Base-by-base conservation (phyloP, 2,888 invertebrate genomes). In the Leptinotarsa peninsularis region DNA sequence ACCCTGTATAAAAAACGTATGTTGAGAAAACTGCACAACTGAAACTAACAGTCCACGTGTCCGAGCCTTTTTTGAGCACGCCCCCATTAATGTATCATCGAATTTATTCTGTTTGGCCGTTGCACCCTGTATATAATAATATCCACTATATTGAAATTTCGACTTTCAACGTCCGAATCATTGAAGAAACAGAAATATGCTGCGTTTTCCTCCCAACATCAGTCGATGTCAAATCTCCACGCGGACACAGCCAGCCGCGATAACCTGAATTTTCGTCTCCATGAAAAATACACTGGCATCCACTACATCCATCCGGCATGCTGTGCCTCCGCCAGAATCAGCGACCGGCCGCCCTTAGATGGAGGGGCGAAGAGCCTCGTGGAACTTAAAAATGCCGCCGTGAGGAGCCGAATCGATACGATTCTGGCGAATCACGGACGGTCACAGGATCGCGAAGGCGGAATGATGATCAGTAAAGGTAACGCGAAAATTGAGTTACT, bases 381-480 rank as follows among this genome's bases (percentile, higher is more conserved):
- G 84, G 88, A 93, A 93, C 91, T 93, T 93, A 93, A 93, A 93
- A 93, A 93, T 93, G 93, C 93, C 93, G 93, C 93, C 93, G 93
- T 92, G 91, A 91, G 91, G 91, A 91, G 91, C 92, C 92, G 93
- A 93, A 93, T 93, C 93, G 92, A 93, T 93, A 93, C 91, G 91
- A 91, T 90, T 86, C 87, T 86, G 84, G 83, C 80, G 77, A 81
- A 90, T 92, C 93, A 93, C 93, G 92, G 54, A 21, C 17, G 63
- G 77, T 54, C 63, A 49, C 77, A 43, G 27, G 43, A 77, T 50
- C 23, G 13, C 13, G 66, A 66, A 27, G 75, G 5, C 18, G 5
- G 27, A n/a, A n/a, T 15, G 18, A 27, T 4, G 49, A 7, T 10
- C 18, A 0, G 3, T 17, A 49, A 72, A 70, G 76, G 76, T 72